Percentiles rank a stretch among this genome's conserved stretches.
phyloP scores from a whole-genome alignment of 2,113 vertebrate species.

The Alligator sinensis region DNA sequence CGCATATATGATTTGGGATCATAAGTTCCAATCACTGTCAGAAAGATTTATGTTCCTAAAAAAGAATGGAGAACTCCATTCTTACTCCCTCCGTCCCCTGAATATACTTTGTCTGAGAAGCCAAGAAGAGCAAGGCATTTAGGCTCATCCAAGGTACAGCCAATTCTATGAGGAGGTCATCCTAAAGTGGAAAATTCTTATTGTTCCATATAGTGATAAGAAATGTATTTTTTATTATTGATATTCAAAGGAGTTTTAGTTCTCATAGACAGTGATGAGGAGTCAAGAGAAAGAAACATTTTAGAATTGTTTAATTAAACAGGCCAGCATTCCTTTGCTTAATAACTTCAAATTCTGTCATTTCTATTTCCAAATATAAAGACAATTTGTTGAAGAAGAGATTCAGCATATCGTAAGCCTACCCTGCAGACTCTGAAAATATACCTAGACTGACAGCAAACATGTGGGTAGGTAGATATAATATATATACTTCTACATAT shows the following conservation, averaged over 20 bases:
- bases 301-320: not conserved
- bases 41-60: not conserved
- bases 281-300: not conserved
- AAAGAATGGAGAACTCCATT: not conserved
- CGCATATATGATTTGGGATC: not conserved
- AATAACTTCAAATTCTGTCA: not conserved
- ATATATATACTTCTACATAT: not conserved
- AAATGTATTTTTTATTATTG: not conserved
- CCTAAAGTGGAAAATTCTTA: not conserved
- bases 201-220: not conserved
- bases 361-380: not conserved
- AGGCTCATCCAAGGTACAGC: not conserved
- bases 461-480: not conserved
- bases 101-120: not conserved
- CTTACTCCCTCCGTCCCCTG: not conserved
- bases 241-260: not conserved
- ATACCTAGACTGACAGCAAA: not conserved
- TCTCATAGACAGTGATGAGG: not conserved
- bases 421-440: not conserved
- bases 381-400: not conserved
- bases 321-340: not conserved
- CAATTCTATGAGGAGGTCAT: not conserved
- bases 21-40: not conserved
- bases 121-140: not conserved
- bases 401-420: not conserved